Percentiles rank a stretch among this genome's conserved stretches.
Evolutionary conservation across 2,888 invertebrate species (phyloP).

Genomic region (Meteorus cinctellus): DNA sequence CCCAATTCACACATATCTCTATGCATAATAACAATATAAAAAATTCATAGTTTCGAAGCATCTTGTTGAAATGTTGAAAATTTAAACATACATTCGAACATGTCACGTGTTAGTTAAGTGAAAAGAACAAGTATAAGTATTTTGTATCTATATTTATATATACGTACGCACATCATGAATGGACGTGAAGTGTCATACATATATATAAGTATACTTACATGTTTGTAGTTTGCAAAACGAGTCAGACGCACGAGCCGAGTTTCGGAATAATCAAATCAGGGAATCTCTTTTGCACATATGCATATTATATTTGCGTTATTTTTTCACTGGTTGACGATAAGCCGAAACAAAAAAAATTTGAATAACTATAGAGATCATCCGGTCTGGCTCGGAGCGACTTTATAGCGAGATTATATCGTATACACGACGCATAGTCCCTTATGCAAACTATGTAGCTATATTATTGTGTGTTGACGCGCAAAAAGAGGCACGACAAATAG

Average conservation of each 20-base stretch:
- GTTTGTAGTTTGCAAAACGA: slow-evolving; percentile 35
- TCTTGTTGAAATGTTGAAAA: slow-evolving; percentile 20
- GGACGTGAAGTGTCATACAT: neutral
- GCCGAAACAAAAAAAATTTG: slow-evolving; percentile 40
- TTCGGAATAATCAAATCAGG: slow-evolving; percentile 41
- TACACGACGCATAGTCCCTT: slow-evolving; percentile 28
- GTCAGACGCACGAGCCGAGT: slow-evolving; percentile 41
- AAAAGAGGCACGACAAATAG: slow-evolving; percentile 49
- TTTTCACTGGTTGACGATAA: neutral
- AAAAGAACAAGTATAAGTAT: neutral
- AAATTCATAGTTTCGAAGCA: neutral
- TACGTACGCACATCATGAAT: slow-evolving; percentile 32
- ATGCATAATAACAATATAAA: neutral
- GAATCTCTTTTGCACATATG: slow-evolving; percentile 38
- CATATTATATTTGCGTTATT: slow-evolving; percentile 15
- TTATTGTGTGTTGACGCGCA: slow-evolving; percentile 49
- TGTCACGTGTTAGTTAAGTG: neutral
- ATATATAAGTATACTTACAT: neutral
- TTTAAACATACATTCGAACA: slow-evolving; percentile 9
- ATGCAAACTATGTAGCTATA: slow-evolving; percentile 25
- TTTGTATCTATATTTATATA: neutral
- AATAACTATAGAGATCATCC: slow-evolving; percentile 37
- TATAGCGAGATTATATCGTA: slow-evolving; percentile 41
- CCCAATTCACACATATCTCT: neutral
- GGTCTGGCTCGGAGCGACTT: slow-evolving; percentile 43